These are phyloP conservation scores for Pammene aurita DNA, from an alignment of 2,888 invertebrate genomes.

Conservation along the genomic window DNA sequence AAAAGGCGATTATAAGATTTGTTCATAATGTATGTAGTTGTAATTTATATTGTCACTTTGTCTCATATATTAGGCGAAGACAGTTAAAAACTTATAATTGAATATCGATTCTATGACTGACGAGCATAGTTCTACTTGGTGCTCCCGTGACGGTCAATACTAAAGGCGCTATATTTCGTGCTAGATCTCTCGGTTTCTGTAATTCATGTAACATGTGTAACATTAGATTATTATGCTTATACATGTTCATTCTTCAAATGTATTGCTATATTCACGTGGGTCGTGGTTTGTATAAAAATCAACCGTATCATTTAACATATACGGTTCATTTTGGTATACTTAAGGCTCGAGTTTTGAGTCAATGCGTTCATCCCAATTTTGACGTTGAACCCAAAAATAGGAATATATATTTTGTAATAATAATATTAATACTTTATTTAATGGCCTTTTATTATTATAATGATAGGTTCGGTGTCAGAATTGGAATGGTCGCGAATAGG, in stretches of 20 bases:
- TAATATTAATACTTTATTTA: slow-evolving; percentile 36
- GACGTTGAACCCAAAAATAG: slow-evolving; percentile 27
- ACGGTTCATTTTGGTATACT: slow-evolving; percentile 29
- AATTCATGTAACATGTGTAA: slow-evolving; percentile 65
- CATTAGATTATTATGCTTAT: slow-evolving; percentile 61
- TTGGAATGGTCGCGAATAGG: slow-evolving; percentile 7
- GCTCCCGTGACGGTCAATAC: slow-evolving; percentile 1
- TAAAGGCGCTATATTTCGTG: slow-evolving; percentile 63
- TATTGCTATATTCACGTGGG: slow-evolving; percentile 20
- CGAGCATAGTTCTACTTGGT: too few relatives aligned
- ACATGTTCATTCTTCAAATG: slow-evolving; percentile 51
- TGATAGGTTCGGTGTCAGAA: slow-evolving; percentile 23
- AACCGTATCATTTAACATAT: slow-evolving; percentile 13
- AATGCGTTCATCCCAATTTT: slow-evolving; percentile 6
- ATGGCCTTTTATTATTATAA: slow-evolving; percentile 38
- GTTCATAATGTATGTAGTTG: not conserved
- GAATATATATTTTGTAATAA: slow-evolving; percentile 39
- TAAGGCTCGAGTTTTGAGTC: slow-evolving; percentile 21
- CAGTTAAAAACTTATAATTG: too few relatives aligned
- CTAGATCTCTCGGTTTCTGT: slow-evolving; percentile 55
- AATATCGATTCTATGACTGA: too few relatives aligned
- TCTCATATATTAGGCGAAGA: too few relatives aligned
- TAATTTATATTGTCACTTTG: too few relatives aligned
- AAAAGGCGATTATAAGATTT: too few relatives aligned
- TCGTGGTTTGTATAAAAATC: slow-evolving; percentile 28